Evolutionary conservation across 1,140 invertebrate species (phyloP).

Genomic region (Brachionus manjavacas): DNA sequence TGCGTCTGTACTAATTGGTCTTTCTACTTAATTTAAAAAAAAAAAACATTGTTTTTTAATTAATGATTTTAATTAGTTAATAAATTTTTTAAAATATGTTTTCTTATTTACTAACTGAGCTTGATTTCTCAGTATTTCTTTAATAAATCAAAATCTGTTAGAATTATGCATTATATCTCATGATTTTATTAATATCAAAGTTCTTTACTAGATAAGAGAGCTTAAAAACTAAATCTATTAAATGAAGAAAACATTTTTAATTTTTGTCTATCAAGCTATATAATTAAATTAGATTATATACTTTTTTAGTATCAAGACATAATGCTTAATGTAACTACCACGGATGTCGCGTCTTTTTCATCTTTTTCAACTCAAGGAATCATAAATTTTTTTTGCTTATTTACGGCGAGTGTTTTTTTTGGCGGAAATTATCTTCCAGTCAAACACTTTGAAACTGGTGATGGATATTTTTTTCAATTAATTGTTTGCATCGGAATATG

Average conservation of each 20-base stretch:
- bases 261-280: not conserved
- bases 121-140: not conserved
- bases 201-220: not conserved
- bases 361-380: slow-evolving; percentile 47
- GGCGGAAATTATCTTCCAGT: slow-evolving; percentile 27
- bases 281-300: not conserved
- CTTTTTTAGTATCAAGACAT: not conserved
- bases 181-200: not conserved
- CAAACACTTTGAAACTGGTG: slow-evolving; percentile 15
- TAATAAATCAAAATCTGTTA: not conserved
- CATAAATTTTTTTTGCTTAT: not conserved
- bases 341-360: not conserved
- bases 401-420: not conserved
- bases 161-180: not conserved
- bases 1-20: not conserved
- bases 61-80: not conserved
- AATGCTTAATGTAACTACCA: not conserved
- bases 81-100: not conserved
- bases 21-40: not conserved
- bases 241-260: not conserved
- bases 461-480: slow-evolving; percentile 49
- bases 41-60: not conserved
- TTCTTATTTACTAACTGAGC: not conserved
- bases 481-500: slow-evolving; percentile 46
- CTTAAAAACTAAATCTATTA: too few species aligned